These are phyloP conservation scores for Pseudopipra pipra DNA, from an alignment of 2,113 vertebrate genomes.

Conservation along the genomic window DNA sequence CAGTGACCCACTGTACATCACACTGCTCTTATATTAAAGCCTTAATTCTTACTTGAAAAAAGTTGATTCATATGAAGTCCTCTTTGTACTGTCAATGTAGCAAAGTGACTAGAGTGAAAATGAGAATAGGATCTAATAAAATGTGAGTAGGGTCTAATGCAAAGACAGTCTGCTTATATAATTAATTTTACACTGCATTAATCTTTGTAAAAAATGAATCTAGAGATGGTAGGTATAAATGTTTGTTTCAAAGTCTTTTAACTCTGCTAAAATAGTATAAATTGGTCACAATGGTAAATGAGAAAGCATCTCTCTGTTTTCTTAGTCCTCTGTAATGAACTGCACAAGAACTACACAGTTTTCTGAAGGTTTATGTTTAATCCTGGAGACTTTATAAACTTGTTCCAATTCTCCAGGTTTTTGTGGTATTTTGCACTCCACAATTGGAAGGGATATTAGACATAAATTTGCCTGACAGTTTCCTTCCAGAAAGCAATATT, in stretches of 20 bases:
- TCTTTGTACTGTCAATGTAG: not conserved
- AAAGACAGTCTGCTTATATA: not conserved
- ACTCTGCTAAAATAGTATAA: not conserved
- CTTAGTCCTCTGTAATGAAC: not conserved
- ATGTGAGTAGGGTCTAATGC: not conserved
- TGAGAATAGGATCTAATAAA: not conserved
- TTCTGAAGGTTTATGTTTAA: not conserved
- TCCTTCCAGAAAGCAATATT: not conserved
- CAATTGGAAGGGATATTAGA: not conserved
- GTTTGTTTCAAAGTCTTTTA: not conserved
- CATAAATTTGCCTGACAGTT: not conserved
- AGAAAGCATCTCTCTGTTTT: not conserved
- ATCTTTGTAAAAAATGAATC: not conserved
- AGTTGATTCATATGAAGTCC: not conserved
- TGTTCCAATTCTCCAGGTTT: not conserved
- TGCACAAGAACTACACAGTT: not conserved
- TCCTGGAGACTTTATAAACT: not conserved
- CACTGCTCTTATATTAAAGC: not conserved
- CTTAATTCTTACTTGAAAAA: not conserved
- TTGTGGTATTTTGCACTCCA: not conserved
- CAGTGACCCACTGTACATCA: not conserved
- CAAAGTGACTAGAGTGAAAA: not conserved
- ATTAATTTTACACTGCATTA: not conserved
- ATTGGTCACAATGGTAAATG: not conserved
- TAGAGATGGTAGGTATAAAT: not conserved